Evolutionary conservation across 2,113 vertebrate genomes (phyloP), one percentile per base, ranked within the genome.

Genomic region (Brachirus orientalis): DNA sequence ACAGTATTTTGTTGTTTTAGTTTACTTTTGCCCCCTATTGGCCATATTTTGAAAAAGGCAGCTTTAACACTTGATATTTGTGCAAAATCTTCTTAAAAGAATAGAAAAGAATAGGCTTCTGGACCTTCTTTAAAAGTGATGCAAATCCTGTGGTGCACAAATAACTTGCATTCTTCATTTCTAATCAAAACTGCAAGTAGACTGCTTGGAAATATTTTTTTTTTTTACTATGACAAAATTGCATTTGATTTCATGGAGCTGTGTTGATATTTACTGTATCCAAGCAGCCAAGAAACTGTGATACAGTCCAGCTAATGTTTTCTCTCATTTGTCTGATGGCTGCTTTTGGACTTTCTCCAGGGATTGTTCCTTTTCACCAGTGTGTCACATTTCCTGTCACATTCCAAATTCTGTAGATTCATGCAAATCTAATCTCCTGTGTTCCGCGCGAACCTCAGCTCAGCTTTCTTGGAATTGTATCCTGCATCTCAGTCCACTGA

Each of bases 381-480:
- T 17, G 46, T 44, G 14, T 63, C 48, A 45, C 18, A 37, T 69
- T 44, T 36, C 17, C 28, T 52, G 38, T 13, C 28, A 18, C 50
- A 63, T 51, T 61, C 45, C 33, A 50, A 22, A 50, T 50, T 37
- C 48, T 17, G 54, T 16, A 44, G 10, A 62, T 38, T 62, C 17
- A 53, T 44, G 4, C 10, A 28, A 43, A 68, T 68, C 44, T 51
- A 62, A 63, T 63, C 65, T 62, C 51, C 37, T 35, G 38, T 2
- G 43, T 6, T 35, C 63, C 10, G 20, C 11, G 38, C n/a, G 2
- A 18, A 18, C 12, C 40, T 5, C 28, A 44, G 43, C 44, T 47
- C 17, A 35, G 35, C 44, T 40, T 14, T 36, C 28, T 22, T 52
- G 48, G 47, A 44, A 18, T 1, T 28, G 33, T 35, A 16, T 55